phyloP scores from a whole-genome alignment of 2,113 vertebrate species.

The Odocoileus virginianus region DNA sequence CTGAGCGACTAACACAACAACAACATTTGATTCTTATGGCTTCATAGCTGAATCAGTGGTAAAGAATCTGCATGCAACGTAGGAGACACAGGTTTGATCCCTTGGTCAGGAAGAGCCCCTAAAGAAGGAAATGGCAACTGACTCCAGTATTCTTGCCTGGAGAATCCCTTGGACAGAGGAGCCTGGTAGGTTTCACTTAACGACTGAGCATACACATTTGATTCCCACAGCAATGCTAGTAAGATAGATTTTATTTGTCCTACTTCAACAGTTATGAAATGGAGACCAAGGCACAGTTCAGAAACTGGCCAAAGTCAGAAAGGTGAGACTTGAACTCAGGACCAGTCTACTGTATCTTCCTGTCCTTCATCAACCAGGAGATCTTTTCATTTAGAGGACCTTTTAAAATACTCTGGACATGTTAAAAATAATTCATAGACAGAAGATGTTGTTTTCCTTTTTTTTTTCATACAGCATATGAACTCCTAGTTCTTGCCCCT shows the following conservation, averaged over 20 bases:
- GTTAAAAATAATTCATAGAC: background rate
- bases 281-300: background rate
- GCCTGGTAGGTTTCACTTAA: background rate
- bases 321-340: background rate
- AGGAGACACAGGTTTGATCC: background rate
- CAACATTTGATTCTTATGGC: background rate
- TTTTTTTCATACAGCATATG: background rate
- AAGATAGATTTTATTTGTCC: background rate
- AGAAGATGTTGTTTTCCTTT: background rate
- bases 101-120: background rate
- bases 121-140: background rate
- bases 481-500: background rate
- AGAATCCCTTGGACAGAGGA: background rate
- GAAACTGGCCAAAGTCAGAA: background rate
- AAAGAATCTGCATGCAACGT: background rate
- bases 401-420: conserved; percentile 23
- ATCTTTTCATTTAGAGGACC: background rate
- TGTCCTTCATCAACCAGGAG: background rate
- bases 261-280: background rate
- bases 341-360: background rate
- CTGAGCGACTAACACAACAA: background rate
- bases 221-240: background rate
- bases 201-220: background rate
- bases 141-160: background rate
- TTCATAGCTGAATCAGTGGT: background rate